Evolutionary conservation across 2,797 vertebrate species (phyloP), one percentile per base, ranked within the genome.

Genomic region (Meriones psammophilus): DNA sequence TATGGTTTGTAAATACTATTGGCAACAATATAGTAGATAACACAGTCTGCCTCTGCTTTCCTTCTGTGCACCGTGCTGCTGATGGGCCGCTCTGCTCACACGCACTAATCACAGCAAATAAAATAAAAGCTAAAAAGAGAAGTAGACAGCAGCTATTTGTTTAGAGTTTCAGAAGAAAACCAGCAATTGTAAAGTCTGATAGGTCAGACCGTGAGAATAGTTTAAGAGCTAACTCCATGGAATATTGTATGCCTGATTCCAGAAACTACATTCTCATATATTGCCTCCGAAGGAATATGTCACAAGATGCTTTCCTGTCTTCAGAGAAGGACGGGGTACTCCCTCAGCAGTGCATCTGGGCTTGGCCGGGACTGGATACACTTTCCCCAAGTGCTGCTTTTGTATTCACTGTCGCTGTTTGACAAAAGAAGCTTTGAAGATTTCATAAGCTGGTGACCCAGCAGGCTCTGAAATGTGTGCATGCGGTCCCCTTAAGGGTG

Each of bases 231-330:
- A 42, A 66, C 42, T 33, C 7, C 69, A 13, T 93, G 77, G 46
- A 60, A 77, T 76, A 73, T 68, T 80, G 58, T 66, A 6, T 80
- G 9, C 85, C 36, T 68, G 62, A 89, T 26, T 83, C 30, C 46
- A 78, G 22, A 78, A 81, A 94, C 86, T 42, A 88, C 94, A 73
- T 80, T 84, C 39, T 68, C 54, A 14, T 54, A 22, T 6, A 15
- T 64, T 92, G 77, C 58, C 66, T 79, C 66, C 20, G 50, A 54
- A 58, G 36, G 36, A 10, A 36, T 74, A 69, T 78, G 64, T 94
- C 88, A 62, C 71, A 93, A 46, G 76, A 89, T 76, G 42, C 85
- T 91, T 80, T 88, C 62, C 94, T 89, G 85, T 89, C 71, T 96
- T 78, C 24, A 92, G 95, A 58, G 86, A 85, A 24, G n/a, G 68